These are phyloP conservation scores for Dicranocentrus wangi DNA, from an alignment of 2,888 invertebrate species.

Conservation along the genomic window DNA sequence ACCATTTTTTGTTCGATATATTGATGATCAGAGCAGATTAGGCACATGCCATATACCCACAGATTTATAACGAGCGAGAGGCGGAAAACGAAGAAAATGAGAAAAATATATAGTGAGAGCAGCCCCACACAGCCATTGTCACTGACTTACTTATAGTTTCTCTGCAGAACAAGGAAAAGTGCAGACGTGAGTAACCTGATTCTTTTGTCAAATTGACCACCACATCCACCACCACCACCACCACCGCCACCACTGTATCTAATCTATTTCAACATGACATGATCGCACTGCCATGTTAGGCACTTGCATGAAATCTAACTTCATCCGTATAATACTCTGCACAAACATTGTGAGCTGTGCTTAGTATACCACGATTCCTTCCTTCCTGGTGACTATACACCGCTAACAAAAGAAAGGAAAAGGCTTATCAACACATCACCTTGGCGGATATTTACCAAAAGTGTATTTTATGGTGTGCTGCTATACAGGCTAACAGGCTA, in stretches of 20 bases:
- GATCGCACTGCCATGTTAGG: neutral
- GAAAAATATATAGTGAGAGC: neutral
- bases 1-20: too few species aligned
- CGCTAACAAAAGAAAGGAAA: too few species aligned
- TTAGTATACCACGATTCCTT: too few species aligned
- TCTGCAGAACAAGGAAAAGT: neutral
- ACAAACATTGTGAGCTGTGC: too few species aligned
- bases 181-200: conserved; percentile 28
- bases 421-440: conserved; percentile 9
- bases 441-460: neutral
- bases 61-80: too few species aligned
- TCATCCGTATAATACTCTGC: neutral
- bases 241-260: neutral
- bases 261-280: conserved; percentile 17
- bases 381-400: too few species aligned
- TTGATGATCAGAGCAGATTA: neutral
- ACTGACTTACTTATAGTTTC: too few species aligned
- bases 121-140: neutral
- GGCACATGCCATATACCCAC: too few species aligned
- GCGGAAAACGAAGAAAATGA: neutral
- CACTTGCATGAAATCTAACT: neutral
- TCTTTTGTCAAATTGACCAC: conserved; percentile 33
- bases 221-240: neutral
- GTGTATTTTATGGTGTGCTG: neutral
- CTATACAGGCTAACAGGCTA: neutral